These are phyloP conservation scores for Nothoprocta perdicaria DNA, from an alignment of 2,113 vertebrate species.

Conservation along the genomic window DNA sequence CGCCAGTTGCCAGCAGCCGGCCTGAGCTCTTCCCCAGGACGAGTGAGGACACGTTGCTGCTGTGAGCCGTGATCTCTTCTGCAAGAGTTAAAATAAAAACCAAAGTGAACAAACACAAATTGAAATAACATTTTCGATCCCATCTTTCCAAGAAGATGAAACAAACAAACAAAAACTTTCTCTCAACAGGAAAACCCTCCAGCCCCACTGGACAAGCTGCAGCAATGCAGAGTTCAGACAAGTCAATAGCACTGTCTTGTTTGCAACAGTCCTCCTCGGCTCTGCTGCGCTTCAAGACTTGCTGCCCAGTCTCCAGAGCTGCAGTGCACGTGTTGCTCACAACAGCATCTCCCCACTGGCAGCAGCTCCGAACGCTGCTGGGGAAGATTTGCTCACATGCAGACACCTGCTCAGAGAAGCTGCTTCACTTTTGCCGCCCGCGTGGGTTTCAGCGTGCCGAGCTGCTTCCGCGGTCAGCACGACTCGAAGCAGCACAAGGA, in stretches of 20 bases:
- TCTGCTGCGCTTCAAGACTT: background rate
- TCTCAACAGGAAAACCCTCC: background rate
- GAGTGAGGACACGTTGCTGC: slow-evolving; percentile 88
- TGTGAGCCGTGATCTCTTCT: slow-evolving; percentile 95
- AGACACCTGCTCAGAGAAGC: background rate
- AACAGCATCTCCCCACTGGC: background rate
- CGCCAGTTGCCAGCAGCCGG: slow-evolving; percentile 92
- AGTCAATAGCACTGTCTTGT: background rate
- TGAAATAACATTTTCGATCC: background rate
- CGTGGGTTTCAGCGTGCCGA: background rate
- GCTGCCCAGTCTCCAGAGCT: background rate
- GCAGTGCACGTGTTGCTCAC: background rate
- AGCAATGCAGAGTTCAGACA: background rate
- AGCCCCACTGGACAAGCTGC: background rate
- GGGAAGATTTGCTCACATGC: background rate
- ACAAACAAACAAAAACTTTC: background rate
- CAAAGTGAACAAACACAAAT: background rate
- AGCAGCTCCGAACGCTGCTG: background rate
- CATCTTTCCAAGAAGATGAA: background rate
- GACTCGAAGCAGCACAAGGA: background rate
- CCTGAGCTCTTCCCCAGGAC: slow-evolving; percentile 91
- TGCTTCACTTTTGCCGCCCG: background rate
- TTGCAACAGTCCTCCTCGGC: background rate
- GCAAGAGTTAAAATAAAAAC: background rate
- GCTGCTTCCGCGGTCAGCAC: background rate